These are phyloP conservation scores for Ichneumon xanthorius DNA, from an alignment of 2,888 invertebrate genomes.

Conservation along the genomic window DNA sequence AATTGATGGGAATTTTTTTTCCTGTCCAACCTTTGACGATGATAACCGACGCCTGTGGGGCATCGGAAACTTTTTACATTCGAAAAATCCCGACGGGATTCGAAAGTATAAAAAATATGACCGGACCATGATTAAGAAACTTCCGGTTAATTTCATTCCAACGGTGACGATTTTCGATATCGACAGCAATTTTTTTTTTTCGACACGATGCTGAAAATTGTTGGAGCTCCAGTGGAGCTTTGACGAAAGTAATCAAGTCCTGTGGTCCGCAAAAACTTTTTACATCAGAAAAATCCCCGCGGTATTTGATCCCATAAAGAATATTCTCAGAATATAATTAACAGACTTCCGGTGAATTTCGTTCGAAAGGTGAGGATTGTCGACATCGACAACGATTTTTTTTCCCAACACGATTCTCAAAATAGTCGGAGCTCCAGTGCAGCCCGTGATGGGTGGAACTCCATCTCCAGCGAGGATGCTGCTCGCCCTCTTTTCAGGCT, in stretches of 20 bases:
- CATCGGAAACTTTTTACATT: too few relatives aligned
- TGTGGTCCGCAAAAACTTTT: too few relatives aligned
- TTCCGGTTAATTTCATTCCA: background rate
- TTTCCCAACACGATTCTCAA: background rate
- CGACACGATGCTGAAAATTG: background rate
- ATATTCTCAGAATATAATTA: too few relatives aligned
- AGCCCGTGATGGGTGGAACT: background rate
- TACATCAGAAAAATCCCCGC: too few relatives aligned
- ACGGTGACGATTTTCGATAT: background rate
- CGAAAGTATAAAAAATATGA: background rate
- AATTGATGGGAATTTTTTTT: background rate
- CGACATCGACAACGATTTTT: background rate
- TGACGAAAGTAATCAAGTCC: too few relatives aligned
- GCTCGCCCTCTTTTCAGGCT: slow-evolving; percentile 36
- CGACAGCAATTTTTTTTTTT: background rate
- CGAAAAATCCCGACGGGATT: background rate
- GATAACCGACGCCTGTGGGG: too few relatives aligned
- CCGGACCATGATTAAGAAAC: background rate
- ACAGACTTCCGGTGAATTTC: too few relatives aligned
- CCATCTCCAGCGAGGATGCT: background rate
- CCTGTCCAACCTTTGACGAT: background rate
- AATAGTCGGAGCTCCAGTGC: background rate
- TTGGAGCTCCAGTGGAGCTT: background rate
- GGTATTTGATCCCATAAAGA: too few relatives aligned
- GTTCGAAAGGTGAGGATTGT: background rate